Base-by-base conservation (phyloP, 2,113 vertebrate genomes). In the Speoplatyrhinus poulsoni region DNA sequence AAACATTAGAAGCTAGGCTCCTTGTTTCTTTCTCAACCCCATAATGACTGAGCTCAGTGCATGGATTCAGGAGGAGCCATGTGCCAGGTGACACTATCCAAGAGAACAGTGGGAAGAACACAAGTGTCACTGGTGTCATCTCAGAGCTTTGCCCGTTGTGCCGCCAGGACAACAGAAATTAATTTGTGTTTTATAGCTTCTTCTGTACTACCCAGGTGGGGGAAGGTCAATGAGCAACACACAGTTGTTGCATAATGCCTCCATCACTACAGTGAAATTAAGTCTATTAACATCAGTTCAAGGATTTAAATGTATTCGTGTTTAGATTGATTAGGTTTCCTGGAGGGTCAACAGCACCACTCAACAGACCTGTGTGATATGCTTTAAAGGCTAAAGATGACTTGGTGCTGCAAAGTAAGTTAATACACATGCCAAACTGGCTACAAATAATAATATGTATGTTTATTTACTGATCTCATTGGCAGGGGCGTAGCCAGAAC, bases 181-280 rank as follows among this genome's bases (percentile, higher is more conserved):
- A 36, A 8, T 49, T 69, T 53, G 61, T 61, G 59, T 87, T 90
- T 90, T 93, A 93, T 92, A 91, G 82, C 74, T 69, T 87, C 65
- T 36, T 72, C 6, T 63, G 15, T 66, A 63, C 57, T 53, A 19
- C 73, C 54, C 64, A 73, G 60, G 62, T 73, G 84, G 68, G 87
- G 80, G 76, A 79, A 17, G 84, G 79, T 67, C 57, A 36, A 59
- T 16, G 63, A 59, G 67, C 36, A 73, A 53, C 65, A 60, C n/a
- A 60, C 76, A 17, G 49, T 54, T 7, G 49, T 67, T 75, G 56
- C 56, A 1, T 49, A 69, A 67, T 60, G 65, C 58, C 16, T 72
- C 15, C 61, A 70, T 47, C 52, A 72, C 55, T 60, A 41, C 36
- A 41, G 36, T 6, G 36, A 41, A 8, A 41, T 8, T 5, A 41